These are phyloP conservation scores for Sitodiplosis mosellana DNA, from an alignment of 1,140 invertebrate genomes.

Conservation along the genomic window DNA sequence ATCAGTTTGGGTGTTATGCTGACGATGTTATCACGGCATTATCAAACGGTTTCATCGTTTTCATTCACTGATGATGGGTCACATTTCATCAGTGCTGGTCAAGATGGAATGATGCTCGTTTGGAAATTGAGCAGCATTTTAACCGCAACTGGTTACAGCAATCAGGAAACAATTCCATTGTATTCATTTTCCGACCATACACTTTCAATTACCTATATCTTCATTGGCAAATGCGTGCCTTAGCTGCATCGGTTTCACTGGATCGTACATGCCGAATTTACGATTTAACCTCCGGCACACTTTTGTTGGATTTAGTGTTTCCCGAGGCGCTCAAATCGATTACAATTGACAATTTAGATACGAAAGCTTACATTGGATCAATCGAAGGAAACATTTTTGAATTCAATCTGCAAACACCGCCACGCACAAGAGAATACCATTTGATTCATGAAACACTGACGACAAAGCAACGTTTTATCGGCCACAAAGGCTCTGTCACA, in stretches of 20 bases:
- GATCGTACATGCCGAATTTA: constrained; percentile 73
- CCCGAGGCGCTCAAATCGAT: constrained; percentile 47
- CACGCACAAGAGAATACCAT: constrained; percentile 44
- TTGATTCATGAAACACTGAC: constrained; percentile 28
- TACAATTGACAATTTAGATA: constrained; percentile 48
- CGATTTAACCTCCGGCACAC: constrained; percentile 41
- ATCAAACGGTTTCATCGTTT: constrained; percentile 55
- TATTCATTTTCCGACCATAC: constrained; percentile 56
- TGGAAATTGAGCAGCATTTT: constrained; percentile 39
- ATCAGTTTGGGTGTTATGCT: constrained; percentile 53
- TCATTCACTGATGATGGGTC: constrained; percentile 54
- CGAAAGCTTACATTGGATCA: constrained; percentile 51
- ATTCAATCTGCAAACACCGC: constrained; percentile 42
- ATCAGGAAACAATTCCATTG: constrained; percentile 36
- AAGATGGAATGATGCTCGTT: constrained; percentile 66
- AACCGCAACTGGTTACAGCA: constrained; percentile 29
- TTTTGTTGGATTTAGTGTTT: constrained; percentile 56
- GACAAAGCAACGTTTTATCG: constrained; percentile 29
- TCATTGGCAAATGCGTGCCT: constrained; percentile 39
- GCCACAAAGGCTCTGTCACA: constrained; percentile 46
- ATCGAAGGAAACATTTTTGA: constrained; percentile 47
- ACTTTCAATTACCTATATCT: constrained; percentile 55
- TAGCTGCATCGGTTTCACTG: constrained; percentile 54
- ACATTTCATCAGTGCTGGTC: constrained; percentile 55
- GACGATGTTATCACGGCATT: constrained; percentile 51